Evolutionary conservation across 2,113 vertebrate genomes (phyloP).

Genomic region (Cyprinodon variegatus): DNA sequence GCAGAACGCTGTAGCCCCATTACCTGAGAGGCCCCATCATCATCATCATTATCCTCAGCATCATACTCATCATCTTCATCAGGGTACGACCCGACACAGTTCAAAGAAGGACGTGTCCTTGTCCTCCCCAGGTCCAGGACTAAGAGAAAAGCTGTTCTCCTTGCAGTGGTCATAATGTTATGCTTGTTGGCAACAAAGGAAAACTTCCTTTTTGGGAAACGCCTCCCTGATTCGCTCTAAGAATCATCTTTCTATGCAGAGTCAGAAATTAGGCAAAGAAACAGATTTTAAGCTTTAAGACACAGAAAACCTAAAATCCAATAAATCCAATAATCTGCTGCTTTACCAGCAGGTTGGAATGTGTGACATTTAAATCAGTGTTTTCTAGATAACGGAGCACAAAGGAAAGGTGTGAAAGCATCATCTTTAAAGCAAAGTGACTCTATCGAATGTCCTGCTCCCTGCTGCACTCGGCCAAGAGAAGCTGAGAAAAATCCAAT

Average conservation of each 20-base stretch:
- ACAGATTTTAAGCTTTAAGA: too few relatives aligned
- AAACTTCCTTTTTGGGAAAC: neutral
- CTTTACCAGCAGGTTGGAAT: neutral
- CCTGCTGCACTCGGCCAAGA: slow-evolving; percentile 6
- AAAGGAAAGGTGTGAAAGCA: neutral
- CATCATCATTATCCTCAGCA: too few relatives aligned
- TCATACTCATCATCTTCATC: too few relatives aligned
- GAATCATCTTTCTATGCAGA: neutral
- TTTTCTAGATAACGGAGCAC: slow-evolving; percentile 2
- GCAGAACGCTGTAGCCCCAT: too few relatives aligned
- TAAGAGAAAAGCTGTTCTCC: too few relatives aligned
- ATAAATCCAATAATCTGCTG: neutral
- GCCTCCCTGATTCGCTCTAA: neutral
- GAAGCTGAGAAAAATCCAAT: slow-evolving; percentile 41
- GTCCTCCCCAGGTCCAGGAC: too few relatives aligned
- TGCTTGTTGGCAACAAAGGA: neutral
- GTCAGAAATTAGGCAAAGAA: neutral
- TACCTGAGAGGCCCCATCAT: too few relatives aligned
- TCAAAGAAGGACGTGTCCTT: too few relatives aligned
- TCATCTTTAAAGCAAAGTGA: slow-evolving; percentile 9
- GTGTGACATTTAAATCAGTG: neutral
- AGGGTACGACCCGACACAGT: too few relatives aligned
- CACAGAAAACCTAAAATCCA: neutral
- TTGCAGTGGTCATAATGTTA: too few relatives aligned
- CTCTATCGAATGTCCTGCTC: slow-evolving; percentile 7